Conservation (phyloP, 2,797 vertebrate species). For the Manis crassicaudata region DNA sequence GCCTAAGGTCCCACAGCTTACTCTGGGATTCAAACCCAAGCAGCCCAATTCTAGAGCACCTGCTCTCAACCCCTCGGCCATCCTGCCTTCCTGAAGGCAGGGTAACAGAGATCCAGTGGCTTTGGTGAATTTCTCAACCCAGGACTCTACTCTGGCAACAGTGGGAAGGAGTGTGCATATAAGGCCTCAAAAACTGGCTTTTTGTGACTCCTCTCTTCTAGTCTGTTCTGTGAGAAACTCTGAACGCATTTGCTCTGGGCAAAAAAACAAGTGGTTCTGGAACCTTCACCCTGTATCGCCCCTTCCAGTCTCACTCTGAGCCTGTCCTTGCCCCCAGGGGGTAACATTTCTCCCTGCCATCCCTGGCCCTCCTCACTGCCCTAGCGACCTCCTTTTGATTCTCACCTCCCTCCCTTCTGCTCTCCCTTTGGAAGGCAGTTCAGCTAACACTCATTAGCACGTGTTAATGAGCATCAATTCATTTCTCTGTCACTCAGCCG, state of each 20-base stretch:
- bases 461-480: constrained; percentile 69
- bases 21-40: neutral
- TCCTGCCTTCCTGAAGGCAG: neutral
- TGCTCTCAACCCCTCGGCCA: neutral
- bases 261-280: neutral
- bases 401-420: constrained; percentile 62
- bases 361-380: neutral
- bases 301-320: neutral
- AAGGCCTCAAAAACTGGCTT: neutral
- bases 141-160: neutral
- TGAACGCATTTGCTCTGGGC: neutral
- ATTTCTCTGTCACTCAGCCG: neutral
- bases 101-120: neutral
- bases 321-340: neutral
- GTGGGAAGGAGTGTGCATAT: too few species aligned
- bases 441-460: constrained; percentile 75
- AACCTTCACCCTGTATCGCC: neutral
- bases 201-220: neutral
- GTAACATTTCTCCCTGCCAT: neutral
- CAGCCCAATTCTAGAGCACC: neutral
- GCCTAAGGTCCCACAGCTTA: neutral
- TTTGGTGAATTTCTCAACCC: neutral
- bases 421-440: constrained; percentile 25
- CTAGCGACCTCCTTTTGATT: constrained; percentile 66
- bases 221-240: neutral